Evolutionary conservation across 2,888 invertebrate genomes (phyloP), one percentile per base, ranked within the genome.

Genomic region (Perizoma flavofasciatum): DNA sequence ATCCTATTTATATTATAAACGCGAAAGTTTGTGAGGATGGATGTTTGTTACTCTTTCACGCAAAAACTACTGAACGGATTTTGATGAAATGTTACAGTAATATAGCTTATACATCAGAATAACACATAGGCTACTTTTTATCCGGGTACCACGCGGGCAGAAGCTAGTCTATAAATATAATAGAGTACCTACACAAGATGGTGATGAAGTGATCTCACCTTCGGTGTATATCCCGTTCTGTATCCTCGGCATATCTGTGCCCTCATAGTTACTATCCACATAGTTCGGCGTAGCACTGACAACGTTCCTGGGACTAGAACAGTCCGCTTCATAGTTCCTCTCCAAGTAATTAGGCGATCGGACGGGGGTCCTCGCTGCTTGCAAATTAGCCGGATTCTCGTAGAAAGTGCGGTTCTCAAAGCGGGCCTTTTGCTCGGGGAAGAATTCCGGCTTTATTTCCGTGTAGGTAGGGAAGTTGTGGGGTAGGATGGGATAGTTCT

Each of bases 381-480:
- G 57, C 0, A 85, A 66, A 57, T 81, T 86, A 0, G 83, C 71
- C 0, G 89, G 89, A 47, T 87, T 88, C 10, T 89, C 91, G 72
- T 90, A 90, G 54, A 89, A 88, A 2, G 85, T 85, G 71, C 89
- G 74, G 37, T 85, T 84, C 44, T 83, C 82, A 72, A 85, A 86
- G 52, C 83, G 73, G 5, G 82, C 72, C 70, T 88, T 84, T 50
- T 73, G 74, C 49, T 78, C 82, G 45, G 62, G 66, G 37, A 77
- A 75, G 72, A 87, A 88, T 53, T 86, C 87, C 5, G 82, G 83
- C 66, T 90, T 91, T 6, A 89, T 85, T 74, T 90, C 91, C 1
- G 89, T 87, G 73, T 90, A 90, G 0, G 90, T 88, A 0, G 90
- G 86, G 76, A 90, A 89, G 0, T 85, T 80, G 72, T 88, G 88